Percentiles rank a stretch among this genome's conserved stretches.
These are phyloP conservation scores for Drosophila ambigua DNA, from an alignment of 1,140 invertebrate genomes.

Conservation along the genomic window DNA sequence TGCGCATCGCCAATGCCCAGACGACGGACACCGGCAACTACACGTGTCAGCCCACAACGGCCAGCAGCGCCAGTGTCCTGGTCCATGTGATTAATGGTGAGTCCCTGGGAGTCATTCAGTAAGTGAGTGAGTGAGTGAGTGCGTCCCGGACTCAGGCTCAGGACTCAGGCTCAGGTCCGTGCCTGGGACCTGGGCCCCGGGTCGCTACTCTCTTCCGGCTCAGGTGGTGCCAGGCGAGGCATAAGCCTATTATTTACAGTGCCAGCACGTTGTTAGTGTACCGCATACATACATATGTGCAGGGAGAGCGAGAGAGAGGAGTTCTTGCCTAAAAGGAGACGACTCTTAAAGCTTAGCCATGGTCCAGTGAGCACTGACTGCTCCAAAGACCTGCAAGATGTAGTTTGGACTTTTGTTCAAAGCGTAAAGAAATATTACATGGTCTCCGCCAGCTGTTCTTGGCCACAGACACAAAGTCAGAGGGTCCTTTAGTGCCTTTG, in stretches of 20 bases:
- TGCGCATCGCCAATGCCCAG: slow-evolving; percentile 86
- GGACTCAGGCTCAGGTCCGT: neutral
- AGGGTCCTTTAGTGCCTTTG: too few species aligned
- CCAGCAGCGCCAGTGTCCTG: slow-evolving; percentile 91
- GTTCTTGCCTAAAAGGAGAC: neutral
- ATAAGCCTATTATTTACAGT: slow-evolving; percentile 38
- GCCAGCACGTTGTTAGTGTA: slow-evolving; percentile 5
- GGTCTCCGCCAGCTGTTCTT: too few species aligned
- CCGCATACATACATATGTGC: neutral
- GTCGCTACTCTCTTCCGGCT: slow-evolving; percentile 6
- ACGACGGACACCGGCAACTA: slow-evolving; percentile 93
- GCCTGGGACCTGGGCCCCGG: neutral
- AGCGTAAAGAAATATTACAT: too few species aligned
- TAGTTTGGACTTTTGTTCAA: too few species aligned
- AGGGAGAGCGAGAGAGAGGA: neutral
- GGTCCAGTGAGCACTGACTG: too few species aligned
- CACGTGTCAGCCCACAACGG: slow-evolving; percentile 92
- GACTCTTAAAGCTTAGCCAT: slow-evolving; percentile 17
- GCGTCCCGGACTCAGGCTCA: slow-evolving; percentile 2
- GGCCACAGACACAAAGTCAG: too few species aligned
- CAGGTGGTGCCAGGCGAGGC: slow-evolving; percentile 24
- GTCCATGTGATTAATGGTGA: slow-evolving; percentile 95
- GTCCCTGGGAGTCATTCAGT: slow-evolving; percentile 24
- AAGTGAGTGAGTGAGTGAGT: slow-evolving; percentile 10
- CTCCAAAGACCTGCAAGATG: too few species aligned